Conservation (phyloP, 92 coral and sea anemone genomes). For the Isaurus tuberculatus region DNA sequence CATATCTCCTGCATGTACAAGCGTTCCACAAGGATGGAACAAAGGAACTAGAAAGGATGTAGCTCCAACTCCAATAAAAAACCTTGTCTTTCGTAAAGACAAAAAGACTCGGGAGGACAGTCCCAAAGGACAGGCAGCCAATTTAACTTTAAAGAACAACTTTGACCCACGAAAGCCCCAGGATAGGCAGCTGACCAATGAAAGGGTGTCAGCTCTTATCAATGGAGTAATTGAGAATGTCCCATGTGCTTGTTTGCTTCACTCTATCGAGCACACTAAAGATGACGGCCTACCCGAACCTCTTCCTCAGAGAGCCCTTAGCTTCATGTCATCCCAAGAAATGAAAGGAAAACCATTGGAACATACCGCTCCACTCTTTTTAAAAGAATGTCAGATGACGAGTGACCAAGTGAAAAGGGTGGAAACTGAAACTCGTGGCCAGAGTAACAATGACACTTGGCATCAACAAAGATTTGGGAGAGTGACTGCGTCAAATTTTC, state of each 20-base stretch:
- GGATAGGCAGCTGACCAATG: slow-evolving; percentile 66
- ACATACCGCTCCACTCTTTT: slow-evolving; percentile 54
- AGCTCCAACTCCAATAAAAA: slow-evolving; percentile 44
- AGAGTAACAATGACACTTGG: slow-evolving; percentile 56
- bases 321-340: slow-evolving; percentile 60
- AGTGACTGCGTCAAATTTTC: slow-evolving; percentile 65
- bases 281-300: slow-evolving; percentile 62
- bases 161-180: slow-evolving; percentile 73
- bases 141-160: slow-evolving; percentile 50
- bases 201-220: slow-evolving; percentile 58
- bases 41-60: slow-evolving; percentile 72
- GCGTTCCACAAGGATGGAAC: slow-evolving; percentile 78
- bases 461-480: slow-evolving; percentile 62
- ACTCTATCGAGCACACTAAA: slow-evolving; percentile 58
- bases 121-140: slow-evolving; percentile 25
- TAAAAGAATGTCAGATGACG: slow-evolving; percentile 64
- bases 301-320: slow-evolving; percentile 57
- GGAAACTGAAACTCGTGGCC: slow-evolving; percentile 68
- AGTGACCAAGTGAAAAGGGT: slow-evolving; percentile 61
- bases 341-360: slow-evolving; percentile 60
- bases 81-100: slow-evolving; percentile 67
- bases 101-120: slow-evolving; percentile 64
- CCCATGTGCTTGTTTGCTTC: slow-evolving; percentile 65
- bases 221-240: slow-evolving; percentile 34
- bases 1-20: slow-evolving; percentile 73